These are phyloP conservation scores for Antechinus flavipes DNA, from an alignment of 2,113 vertebrate species.

Conservation along the genomic window DNA sequence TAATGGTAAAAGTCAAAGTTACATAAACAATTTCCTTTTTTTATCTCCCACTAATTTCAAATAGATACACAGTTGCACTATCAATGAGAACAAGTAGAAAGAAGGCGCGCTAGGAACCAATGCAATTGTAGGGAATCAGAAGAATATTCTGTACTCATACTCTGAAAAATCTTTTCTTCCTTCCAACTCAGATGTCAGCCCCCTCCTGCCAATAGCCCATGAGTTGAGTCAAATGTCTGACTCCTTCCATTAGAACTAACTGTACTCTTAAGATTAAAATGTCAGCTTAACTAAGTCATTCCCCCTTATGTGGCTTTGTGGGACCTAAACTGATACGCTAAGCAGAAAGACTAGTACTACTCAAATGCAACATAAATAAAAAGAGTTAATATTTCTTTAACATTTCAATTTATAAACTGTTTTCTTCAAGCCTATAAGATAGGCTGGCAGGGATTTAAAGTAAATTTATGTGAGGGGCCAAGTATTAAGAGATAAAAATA, in stretches of 20 bases:
- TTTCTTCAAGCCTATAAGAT: not conserved
- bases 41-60: not conserved
- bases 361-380: not conserved
- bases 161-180: not conserved
- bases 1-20: slow-evolving; percentile 69
- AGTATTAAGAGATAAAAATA: not conserved
- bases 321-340: not conserved
- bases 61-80: not conserved
- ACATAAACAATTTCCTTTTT: slow-evolving; percentile 52
- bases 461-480: not conserved
- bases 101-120: not conserved
- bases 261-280: not conserved
- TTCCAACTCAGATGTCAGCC: not conserved
- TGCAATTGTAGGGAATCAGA: not conserved
- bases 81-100: not conserved
- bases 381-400: not conserved
- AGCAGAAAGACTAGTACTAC: not conserved
- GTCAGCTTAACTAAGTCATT: not conserved
- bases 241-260: not conserved
- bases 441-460: not conserved
- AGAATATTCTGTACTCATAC: not conserved
- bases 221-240: not conserved
- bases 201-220: not conserved
- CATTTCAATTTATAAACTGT: not conserved
- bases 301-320: not conserved